phyloP scores from a whole-genome alignment of 1,140 invertebrate species.

The Gryllus bimaculatus region DNA sequence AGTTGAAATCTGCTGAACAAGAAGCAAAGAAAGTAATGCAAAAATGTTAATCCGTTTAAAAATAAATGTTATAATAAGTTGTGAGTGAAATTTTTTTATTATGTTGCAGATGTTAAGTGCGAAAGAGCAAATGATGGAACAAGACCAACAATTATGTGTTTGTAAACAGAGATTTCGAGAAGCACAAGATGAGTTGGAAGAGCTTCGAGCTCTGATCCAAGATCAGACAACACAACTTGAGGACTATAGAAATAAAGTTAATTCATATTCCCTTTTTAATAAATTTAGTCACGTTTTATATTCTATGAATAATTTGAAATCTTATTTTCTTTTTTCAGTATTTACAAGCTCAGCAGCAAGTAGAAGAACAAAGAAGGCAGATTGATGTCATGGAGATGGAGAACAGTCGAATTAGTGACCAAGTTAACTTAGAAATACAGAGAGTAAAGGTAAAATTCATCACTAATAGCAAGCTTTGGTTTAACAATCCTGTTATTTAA shows the following conservation, averaged over 20 bases:
- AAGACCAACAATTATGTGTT: constrained; percentile 50
- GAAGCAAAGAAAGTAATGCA: constrained; percentile 30
- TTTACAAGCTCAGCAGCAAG: constrained; percentile 57
- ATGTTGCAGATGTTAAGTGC: constrained; percentile 33
- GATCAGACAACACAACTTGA: constrained; percentile 60
- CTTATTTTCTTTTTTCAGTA: constrained; percentile 34
- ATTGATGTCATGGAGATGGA: constrained; percentile 66
- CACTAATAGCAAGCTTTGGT: too few relatives aligned
- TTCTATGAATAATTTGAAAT: not conserved
- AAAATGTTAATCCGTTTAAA: not conserved
- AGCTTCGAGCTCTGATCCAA: constrained; percentile 52
- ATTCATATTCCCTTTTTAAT: not conserved
- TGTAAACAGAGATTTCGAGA: constrained; percentile 53
- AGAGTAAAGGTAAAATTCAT: constrained; percentile 45
- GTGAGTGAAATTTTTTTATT: not conserved
- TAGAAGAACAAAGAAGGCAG: constrained; percentile 60
- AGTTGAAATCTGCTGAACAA: constrained; percentile 39
- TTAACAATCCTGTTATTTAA: too few relatives aligned
- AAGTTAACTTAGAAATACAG: constrained; percentile 63
- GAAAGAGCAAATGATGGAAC: constrained; percentile 51
- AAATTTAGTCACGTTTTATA: not conserved
- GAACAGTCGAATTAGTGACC: constrained; percentile 61
- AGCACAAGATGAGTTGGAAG: constrained; percentile 54
- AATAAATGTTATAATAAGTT: not conserved
- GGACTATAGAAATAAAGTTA: constrained; percentile 44